Evolutionary conservation across 2,888 invertebrate species (phyloP), one percentile per base, ranked within the genome.

Genomic region (Rhingia rostrata): DNA sequence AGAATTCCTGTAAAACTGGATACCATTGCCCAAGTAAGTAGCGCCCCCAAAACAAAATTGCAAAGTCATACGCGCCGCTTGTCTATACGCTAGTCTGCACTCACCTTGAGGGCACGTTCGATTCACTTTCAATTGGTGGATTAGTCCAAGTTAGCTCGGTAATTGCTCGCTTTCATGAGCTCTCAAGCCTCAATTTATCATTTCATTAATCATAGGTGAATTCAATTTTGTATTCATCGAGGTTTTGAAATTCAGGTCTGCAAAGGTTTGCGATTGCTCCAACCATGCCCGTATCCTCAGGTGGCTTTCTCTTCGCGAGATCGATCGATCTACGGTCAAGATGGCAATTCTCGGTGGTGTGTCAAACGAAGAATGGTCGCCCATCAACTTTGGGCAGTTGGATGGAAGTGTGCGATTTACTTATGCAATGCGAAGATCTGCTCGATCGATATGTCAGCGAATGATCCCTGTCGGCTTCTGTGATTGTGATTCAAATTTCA

Each of bases 71-170:
- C 60, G 39, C 39, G 66, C 22, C 49, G 45, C 49, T 37, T 37
- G 58, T 30, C 14, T 12, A 33, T 30, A 45, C 37, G 3, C 6
- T 10, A 35, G 33, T 39, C 37, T 49, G 58, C 43, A n/a, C 54
- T 83, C 63, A 69, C 83, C 79, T 79, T 74, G 83, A 78, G 83
- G 83, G 83, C 73, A 78, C 56, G 53, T 73, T 83, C 67, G 79
- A 79, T 83, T 83, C 83, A 83, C 83, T 83, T 83, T 83, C 83
- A 69, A 79, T 79, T 54, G 70, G 64, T 75, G 32, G 45, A 37
- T 14, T 22, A 5, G 39, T 54, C n/a, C 30, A 43, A 32, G 33
- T 41, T 37, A 30, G 41, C 35, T 14, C 41, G 56, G 53, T 69
- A 61, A 77, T 69, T 69, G 67, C 47, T 5, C 33, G 45, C 61